phyloP scores from a whole-genome alignment of 2,113 vertebrate species.

The Entomyzon cyanotis region DNA sequence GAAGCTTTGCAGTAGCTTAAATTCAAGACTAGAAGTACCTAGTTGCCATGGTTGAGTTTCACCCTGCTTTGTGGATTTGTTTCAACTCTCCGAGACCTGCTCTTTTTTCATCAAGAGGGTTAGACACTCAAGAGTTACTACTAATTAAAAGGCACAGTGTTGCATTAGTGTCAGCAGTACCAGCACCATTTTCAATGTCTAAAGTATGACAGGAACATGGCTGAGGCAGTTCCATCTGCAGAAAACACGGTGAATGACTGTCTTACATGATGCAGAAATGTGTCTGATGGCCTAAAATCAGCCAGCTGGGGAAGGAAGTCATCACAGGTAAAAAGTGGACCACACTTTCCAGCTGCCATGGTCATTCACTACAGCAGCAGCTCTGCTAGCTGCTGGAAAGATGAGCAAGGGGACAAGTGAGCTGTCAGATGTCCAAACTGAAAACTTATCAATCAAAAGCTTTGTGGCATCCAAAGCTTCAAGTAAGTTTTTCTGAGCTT shows the following conservation, averaged over 20 bases:
- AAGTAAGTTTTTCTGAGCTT: neutral
- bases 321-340: neutral
- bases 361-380: neutral
- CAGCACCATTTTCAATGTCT: neutral
- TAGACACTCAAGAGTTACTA: neutral
- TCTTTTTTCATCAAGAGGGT: neutral
- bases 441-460: neutral
- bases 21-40: neutral
- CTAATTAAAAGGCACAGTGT: neutral
- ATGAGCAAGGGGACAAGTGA: accelerated
- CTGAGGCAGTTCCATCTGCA: neutral
- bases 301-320: neutral
- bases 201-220: neutral
- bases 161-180: neutral
- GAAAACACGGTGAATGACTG: neutral
- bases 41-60: neutral
- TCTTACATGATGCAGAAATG: neutral
- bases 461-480: neutral
- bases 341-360: neutral
- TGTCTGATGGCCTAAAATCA: neutral
- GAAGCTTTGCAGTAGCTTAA: neutral
- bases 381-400: neutral
- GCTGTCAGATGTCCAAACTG: neutral
- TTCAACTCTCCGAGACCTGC: neutral
- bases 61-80: neutral